A percentile compares a stretch with the other conserved stretches of the same genome.
Evolutionary conservation across 2,888 invertebrate genomes (phyloP).

Genomic region (Micoletzkya japonica): DNA sequence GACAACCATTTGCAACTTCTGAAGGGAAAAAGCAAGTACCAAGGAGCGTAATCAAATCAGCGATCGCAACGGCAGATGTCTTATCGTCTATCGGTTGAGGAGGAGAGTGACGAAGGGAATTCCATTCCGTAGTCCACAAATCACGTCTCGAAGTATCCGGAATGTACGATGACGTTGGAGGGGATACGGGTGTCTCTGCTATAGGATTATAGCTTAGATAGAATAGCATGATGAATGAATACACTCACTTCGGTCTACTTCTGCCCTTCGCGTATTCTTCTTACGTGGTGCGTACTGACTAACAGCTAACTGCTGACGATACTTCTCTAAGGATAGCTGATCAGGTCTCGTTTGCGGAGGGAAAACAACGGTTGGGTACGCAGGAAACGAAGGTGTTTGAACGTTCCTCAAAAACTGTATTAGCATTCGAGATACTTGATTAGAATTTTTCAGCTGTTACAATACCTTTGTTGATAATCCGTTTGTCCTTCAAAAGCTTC

Average conservation of each 20-base stretch:
- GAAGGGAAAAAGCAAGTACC: neutral
- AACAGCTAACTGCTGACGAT: conserved; percentile 11
- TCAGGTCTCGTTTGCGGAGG: neutral
- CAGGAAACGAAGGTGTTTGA: too few relatives aligned
- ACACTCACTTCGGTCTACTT: too few relatives aligned
- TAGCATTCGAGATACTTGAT: too few relatives aligned
- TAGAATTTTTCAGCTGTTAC: neutral
- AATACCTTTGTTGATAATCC: neutral
- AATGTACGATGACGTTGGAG: too few relatives aligned
- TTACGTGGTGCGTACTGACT: conserved; percentile 13
- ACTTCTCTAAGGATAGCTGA: neutral
- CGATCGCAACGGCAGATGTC: conserved; percentile 2
- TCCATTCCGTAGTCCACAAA: too few relatives aligned
- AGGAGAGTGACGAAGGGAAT: too few relatives aligned
- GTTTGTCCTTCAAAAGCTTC: neutral
- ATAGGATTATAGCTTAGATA: too few relatives aligned
- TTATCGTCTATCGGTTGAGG: neutral
- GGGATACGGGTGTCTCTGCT: too few relatives aligned
- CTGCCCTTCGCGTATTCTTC: neutral
- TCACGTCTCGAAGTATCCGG: too few relatives aligned
- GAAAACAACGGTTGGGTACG: neutral
- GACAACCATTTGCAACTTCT: conserved; percentile 27
- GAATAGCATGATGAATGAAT: too few relatives aligned
- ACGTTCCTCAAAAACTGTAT: too few relatives aligned
- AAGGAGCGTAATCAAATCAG: conserved; percentile 16